A percentile compares a stretch with the other conserved stretches of the same genome.
phyloP scores from a whole-genome alignment of 1,140 invertebrate species.

The Chelonus insularis region DNA sequence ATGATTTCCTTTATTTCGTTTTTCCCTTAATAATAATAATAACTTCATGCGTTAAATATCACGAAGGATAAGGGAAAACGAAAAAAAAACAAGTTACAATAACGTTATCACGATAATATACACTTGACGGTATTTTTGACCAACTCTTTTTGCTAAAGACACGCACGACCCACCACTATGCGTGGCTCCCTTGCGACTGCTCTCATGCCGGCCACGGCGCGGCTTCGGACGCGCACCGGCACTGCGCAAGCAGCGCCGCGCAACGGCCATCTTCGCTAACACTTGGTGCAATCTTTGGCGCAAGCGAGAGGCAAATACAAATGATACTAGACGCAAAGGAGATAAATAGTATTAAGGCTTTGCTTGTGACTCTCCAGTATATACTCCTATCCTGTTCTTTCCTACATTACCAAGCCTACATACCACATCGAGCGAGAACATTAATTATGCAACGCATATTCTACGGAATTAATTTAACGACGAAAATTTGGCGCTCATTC shows the following conservation, averaged over 20 bases:
- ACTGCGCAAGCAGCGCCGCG: conserved; percentile 33
- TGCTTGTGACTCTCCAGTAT: too few species aligned
- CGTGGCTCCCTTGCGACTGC: conserved; percentile 51
- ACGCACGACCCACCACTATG: conserved; percentile 37
- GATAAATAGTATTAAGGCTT: neutral
- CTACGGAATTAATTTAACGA: too few species aligned
- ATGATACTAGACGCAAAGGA: neutral
- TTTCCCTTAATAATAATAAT: neutral
- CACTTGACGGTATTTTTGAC: conserved; percentile 1
- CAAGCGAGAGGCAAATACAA: neutral
- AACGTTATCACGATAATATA: conserved; percentile 6
- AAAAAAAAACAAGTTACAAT: neutral
- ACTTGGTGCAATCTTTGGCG: neutral
- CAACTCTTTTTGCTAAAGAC: neutral
- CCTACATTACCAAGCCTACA: neutral
- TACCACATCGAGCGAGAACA: conserved; percentile 9
- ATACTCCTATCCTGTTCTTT: neutral
- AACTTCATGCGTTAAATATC: neutral
- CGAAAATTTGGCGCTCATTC: too few species aligned
- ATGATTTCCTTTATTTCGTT: neutral
- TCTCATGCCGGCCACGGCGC: conserved; percentile 35
- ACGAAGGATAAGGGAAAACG: conserved; percentile 6
- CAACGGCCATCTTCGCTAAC: conserved; percentile 31
- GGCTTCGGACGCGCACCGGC: conserved; percentile 36
- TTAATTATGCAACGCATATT: conserved; percentile 16